Conservation (phyloP, 2,113 vertebrate genomes). For the Pholis gunnellus region DNA sequence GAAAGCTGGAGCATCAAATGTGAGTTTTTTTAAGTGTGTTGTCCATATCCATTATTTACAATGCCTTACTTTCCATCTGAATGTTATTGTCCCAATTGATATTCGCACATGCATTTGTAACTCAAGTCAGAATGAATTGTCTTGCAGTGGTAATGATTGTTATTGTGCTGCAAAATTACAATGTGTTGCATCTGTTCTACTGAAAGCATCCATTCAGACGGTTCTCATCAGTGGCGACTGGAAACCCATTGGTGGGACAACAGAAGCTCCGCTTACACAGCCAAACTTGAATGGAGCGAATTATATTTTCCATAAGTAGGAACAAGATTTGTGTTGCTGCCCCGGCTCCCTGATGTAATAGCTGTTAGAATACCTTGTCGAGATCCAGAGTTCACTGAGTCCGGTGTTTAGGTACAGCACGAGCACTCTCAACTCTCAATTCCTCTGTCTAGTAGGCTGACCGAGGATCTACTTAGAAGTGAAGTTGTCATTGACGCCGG, state of each 20-base stretch:
- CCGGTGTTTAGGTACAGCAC: conserved; percentile 25
- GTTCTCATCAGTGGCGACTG: conserved; percentile 33
- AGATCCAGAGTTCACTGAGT: conserved; percentile 52
- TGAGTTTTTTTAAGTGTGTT: background rate
- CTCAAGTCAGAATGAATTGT: conserved; percentile 32
- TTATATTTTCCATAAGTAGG: conserved; percentile 63
- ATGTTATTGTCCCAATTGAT: conserved; percentile 46
- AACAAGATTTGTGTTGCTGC: conserved; percentile 57
- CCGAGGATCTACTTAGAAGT: conserved; percentile 29
- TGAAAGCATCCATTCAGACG: conserved; percentile 43
- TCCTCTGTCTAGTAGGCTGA: conserved; percentile 34
- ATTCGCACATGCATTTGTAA: conserved; percentile 24
- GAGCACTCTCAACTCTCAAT: conserved; percentile 41
- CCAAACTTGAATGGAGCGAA: conserved; percentile 49
- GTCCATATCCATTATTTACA: background rate
- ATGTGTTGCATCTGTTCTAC: conserved; percentile 26
- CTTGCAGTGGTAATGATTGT: conserved; percentile 18
- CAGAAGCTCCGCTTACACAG: conserved; percentile 44
- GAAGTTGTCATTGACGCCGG: conserved; percentile 27
- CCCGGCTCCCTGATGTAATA: conserved; percentile 48
- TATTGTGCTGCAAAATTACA: conserved; percentile 49
- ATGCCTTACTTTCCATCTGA: background rate
- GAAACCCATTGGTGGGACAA: conserved; percentile 44
- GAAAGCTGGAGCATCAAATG: background rate
- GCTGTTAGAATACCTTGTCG: conserved; percentile 52